Evolutionary conservation across 1,140 invertebrate genomes (phyloP), one percentile per base, ranked within the genome.

Genomic region (Parapsyche elsis): DNA sequence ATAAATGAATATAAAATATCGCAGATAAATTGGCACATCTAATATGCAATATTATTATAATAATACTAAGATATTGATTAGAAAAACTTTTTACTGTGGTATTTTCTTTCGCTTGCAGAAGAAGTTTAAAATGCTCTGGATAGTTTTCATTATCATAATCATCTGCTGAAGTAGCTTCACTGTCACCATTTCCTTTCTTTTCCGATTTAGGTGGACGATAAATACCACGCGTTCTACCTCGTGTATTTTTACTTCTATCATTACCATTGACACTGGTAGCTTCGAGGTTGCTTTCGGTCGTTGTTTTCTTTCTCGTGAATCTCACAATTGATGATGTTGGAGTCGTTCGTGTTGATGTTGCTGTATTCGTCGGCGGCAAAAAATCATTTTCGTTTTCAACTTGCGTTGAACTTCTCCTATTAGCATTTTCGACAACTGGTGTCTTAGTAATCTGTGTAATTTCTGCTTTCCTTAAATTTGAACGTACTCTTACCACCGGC

Each of bases 111-210:
- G 82, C 71, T 67, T 74, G 74, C 16, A 83, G 49, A 10, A 83
- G 21, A 30, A 46, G 45, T 67, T 83, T 83, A 67, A 83, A 83
- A 80, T 83, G 80, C 19, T 83, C 82, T 10, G 82, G 82, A 80
- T 83, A 83, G 67, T 83, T 83, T 78, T 81, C 82, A 70, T 81
- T 81, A 24, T 83, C 82, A 26, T 80, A 77, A 46, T 81, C 78
- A 19, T 83, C 82, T 38, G 10, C 61, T 5, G 71, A 2, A 12
- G 53, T 4, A 23, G 21, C 71, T 2, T 49, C 76, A 46, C 16
- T 45, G 16, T 61, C 74, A 21, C 21, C 21, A n/a, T 12, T 71
- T 30, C 57, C 53, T 38, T 79, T 79, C 44, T 23, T 73, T 61
- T 74, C 53, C 10, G 49, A 21, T 26, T 59, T 78, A 19, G 71